phyloP scores from a whole-genome alignment of 2,888 invertebrate genomes.

The Eupithecia pulchellata region DNA sequence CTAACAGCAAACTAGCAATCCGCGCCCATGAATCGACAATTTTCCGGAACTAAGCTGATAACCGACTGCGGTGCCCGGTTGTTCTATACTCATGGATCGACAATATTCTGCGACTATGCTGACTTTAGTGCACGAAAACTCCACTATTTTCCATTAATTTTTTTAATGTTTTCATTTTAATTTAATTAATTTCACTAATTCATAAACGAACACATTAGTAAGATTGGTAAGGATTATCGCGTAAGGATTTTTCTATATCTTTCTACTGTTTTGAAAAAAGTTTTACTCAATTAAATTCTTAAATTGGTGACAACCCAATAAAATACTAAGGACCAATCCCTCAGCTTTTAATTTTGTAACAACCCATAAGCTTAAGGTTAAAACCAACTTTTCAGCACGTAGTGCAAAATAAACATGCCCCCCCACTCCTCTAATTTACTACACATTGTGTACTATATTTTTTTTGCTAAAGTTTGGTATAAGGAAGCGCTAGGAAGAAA shows the following conservation, averaged over 20 bases:
- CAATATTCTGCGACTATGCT: conserved; percentile 1
- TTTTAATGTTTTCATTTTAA: too few relatives aligned
- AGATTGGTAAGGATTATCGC: too few relatives aligned
- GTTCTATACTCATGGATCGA: neutral
- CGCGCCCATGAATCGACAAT: conserved; percentile 10
- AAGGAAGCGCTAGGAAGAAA: neutral
- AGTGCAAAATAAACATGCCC: neutral
- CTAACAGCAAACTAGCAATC: conserved; percentile 11
- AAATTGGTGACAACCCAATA: neutral
- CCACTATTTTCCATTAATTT: neutral
- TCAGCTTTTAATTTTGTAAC: neutral
- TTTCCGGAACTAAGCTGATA: neutral
- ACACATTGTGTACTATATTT: neutral
- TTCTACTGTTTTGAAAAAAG: neutral
- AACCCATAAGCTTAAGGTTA: neutral
- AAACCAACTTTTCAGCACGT: neutral
- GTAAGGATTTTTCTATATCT: too few relatives aligned
- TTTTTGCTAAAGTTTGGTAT: neutral
- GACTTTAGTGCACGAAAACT: neutral
- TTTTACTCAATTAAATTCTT: neutral
- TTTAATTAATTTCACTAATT: too few relatives aligned
- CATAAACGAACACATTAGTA: too few relatives aligned
- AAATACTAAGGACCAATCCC: neutral
- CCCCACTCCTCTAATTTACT: too few relatives aligned
- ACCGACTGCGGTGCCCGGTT: neutral